Evolutionary conservation across 2,888 invertebrate species (phyloP), one percentile per base, ranked within the genome.

Genomic region (Steinernema carpocapsae): DNA sequence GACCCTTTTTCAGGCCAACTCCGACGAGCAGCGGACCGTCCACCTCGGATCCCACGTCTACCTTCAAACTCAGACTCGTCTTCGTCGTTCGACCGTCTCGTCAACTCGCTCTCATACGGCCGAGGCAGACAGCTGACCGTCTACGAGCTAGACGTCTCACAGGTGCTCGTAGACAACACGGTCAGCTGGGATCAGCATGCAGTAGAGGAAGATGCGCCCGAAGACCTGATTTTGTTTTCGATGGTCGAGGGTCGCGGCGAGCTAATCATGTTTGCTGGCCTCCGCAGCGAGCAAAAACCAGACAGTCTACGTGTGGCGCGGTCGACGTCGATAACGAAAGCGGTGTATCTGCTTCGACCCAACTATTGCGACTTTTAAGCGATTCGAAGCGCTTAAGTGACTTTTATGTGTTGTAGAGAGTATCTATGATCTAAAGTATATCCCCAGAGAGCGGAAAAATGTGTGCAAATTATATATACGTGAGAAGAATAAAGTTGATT

Each of bases 231-330:
- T 80, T 91, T 95, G 85, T 95, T 95, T 88, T 93, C 94, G 43
- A 91, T 96, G 83, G 92, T 94, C 4, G 92, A 92, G 79, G 96
- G 95, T 17, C 93, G 94, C 87, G 94, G 94, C 14, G 96, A 97
- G 90, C 89, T 97, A 37, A 92, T 97, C 73, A 92, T 97, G 91
- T 96, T 97, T 90, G 96, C 96, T n/a, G 97, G 96, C 75, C 94
- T 96, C 80, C 92, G 87, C 72, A 84, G 83, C 29, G 78, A 78
- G 48, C 72, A 72, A 48, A 46, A 72, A 26, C 64, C 64, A 4
- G 64, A 64, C 37, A 64, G 19, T 71, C 22, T 43, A 19, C 71
- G 45, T 32, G 64, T 64, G 10, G 64, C 64, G 10, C 64, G 64
- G 26, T 64, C 64, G 26, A 64, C 29, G 24, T 64, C 64, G 64